phyloP scores from a whole-genome alignment of 1,140 invertebrate species.

The Melitaea cinxia region DNA sequence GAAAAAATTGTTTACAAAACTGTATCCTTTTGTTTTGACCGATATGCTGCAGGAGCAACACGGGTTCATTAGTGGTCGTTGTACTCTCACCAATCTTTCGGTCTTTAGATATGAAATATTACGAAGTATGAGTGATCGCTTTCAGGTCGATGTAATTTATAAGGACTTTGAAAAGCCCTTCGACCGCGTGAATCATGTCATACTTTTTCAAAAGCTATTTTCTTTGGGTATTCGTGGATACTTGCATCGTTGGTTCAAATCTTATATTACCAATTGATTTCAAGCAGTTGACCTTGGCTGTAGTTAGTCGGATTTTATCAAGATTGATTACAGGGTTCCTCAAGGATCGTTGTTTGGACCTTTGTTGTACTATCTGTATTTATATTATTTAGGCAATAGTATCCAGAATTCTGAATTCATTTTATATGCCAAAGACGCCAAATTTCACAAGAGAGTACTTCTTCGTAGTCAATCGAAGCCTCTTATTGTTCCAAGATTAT shows the following conservation, averaged over 20 bases:
- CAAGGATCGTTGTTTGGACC: background rate
- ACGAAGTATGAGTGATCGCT: background rate
- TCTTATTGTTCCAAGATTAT: background rate
- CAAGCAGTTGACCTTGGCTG: background rate
- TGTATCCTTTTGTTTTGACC: background rate
- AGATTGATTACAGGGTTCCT: background rate
- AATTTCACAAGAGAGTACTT: background rate
- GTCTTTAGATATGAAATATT: background rate
- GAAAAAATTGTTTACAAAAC: background rate
- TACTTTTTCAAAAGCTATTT: background rate
- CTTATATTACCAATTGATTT: background rate
- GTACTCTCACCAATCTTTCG: background rate
- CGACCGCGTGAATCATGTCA: too few species aligned
- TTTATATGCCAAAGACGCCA: background rate
- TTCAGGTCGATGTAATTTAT: background rate
- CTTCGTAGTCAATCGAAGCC: background rate
- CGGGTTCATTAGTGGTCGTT: background rate
- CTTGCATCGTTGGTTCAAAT: background rate
- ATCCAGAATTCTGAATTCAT: background rate
- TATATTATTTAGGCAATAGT: background rate
- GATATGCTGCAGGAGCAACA: background rate
- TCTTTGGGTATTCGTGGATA: background rate
- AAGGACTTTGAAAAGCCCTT: too few species aligned
- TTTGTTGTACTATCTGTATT: background rate
- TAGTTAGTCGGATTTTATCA: background rate